Evolutionary conservation across 2,888 invertebrate species (phyloP), one percentile per base, ranked within the genome.

Genomic region (Cyclophora albipunctata): DNA sequence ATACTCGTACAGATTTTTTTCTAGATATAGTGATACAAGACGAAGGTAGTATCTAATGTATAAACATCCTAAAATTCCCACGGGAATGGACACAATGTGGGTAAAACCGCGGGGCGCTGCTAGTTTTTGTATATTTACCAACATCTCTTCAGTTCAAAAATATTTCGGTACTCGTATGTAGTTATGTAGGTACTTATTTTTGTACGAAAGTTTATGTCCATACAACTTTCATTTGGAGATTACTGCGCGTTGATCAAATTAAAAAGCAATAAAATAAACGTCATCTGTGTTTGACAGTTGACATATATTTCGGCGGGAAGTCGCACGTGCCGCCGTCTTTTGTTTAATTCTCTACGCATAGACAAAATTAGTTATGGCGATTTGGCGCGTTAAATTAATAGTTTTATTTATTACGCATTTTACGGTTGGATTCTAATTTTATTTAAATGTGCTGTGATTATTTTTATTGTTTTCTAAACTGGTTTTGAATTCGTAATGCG

Each of bases 281-380:
- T 58, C 62, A 65, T 65, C 69, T 54, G 58, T 44, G 52, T 69
- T 62, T 64, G 78, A 80, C 73, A 66, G 74, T 71, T 78, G 81
- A 78, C 81, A 77, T 70, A 72, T 53, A 75, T 77, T 79, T 77
- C 59, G 73, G 76, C 78, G 76, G 74, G 67, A 79, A 53, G 54
- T 54, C 66, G 71, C 83, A 81, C 83, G 82, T 77, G 79, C 50
- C 73, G 80, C 81, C 77, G 78, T 81, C 82, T 81, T 71, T 81
- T 78, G 71, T 75, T 47, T 35, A 34, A 77, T 84, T 79, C 59
- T 78, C 53, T 60, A 50, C 77, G 75, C 70, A 60, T 58, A 20
- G 55, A 61, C 5, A 5, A 5, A 37, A 37, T 81, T 76, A 55
- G 79, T 59, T 55, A 70, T 69, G 72, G 63, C 64, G 75, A 73